Evolutionary conservation across 2,888 invertebrate genomes (phyloP).

Genomic region (Norana najaformis): DNA sequence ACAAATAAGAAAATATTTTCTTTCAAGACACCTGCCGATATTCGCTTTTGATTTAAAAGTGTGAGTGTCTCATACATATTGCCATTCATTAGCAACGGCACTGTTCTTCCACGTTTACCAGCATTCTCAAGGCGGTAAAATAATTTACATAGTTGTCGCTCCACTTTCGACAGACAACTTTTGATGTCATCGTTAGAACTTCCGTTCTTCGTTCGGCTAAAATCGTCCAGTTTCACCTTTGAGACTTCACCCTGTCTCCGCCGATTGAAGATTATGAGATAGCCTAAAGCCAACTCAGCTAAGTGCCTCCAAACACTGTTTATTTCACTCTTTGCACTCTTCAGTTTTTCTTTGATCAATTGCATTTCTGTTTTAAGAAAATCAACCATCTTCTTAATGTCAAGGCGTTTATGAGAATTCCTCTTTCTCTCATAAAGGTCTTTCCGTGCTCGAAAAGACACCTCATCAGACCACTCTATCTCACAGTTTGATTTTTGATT

Average conservation of each 20-base stretch:
- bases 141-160: background rate
- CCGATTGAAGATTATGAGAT: slow-evolving; percentile 14
- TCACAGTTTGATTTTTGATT: too few species aligned
- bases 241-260: slow-evolving; percentile 22
- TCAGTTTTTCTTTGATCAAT: background rate
- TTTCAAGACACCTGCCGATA: background rate
- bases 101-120: background rate
- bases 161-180: background rate
- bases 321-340: background rate
- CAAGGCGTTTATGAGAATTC: background rate
- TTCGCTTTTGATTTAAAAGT: background rate
- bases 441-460: background rate
- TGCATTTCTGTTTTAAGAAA: background rate
- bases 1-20: background rate
- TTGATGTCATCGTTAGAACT: background rate
- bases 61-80: background rate
- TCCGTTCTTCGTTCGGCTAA: background rate
- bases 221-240: background rate
- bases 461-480: background rate
- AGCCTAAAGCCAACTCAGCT: background rate
- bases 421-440: background rate
- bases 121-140: background rate
- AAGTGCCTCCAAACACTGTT: background rate
- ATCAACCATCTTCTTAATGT: background rate
- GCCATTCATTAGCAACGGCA: background rate